Conservation (phyloP, 1,140 invertebrate genomes). For the Plutomurus gul region DNA sequence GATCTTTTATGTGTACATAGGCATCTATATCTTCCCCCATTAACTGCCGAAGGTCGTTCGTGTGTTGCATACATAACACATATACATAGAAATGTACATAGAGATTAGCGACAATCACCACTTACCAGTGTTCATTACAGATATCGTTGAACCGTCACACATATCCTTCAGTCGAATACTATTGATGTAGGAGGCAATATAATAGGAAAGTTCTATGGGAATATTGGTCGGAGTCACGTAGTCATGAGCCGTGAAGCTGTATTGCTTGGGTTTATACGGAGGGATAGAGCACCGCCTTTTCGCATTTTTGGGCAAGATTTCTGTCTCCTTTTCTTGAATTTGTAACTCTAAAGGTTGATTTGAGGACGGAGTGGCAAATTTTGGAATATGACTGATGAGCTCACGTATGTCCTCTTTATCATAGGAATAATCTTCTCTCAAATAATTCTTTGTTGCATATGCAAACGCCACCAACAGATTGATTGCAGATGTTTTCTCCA, state of each 20-base stretch:
- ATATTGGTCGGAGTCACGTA: constrained; percentile 50
- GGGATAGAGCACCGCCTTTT: not conserved
- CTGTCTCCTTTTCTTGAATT: not conserved
- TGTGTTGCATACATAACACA: no score
- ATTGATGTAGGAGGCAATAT: constrained; percentile 50
- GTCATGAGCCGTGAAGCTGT: constrained; percentile 47
- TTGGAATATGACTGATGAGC: constrained; percentile 45
- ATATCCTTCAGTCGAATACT: constrained; percentile 7
- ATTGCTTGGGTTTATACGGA: constrained; percentile 14
- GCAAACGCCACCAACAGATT: constrained; percentile 52
- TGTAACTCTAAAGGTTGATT: constrained; percentile 42
- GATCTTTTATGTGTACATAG: no score
- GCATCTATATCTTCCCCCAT: no score
- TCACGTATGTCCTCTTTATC: constrained; percentile 46
- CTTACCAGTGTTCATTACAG: constrained; percentile 47
- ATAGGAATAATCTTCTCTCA: constrained; percentile 52
- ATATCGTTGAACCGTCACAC: constrained; percentile 34
- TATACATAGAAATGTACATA: not conserved
- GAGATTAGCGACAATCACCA: not conserved
- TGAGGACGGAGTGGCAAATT: constrained; percentile 46
- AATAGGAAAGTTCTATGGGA: constrained; percentile 51
- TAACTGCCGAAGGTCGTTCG: no score
- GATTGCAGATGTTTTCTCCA: constrained; percentile 50
- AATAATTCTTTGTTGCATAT: constrained; percentile 48
- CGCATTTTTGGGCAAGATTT: not conserved